Evolutionary conservation across 2,888 invertebrate genomes (phyloP).

Genomic region (Ecliptopera silaceata): DNA sequence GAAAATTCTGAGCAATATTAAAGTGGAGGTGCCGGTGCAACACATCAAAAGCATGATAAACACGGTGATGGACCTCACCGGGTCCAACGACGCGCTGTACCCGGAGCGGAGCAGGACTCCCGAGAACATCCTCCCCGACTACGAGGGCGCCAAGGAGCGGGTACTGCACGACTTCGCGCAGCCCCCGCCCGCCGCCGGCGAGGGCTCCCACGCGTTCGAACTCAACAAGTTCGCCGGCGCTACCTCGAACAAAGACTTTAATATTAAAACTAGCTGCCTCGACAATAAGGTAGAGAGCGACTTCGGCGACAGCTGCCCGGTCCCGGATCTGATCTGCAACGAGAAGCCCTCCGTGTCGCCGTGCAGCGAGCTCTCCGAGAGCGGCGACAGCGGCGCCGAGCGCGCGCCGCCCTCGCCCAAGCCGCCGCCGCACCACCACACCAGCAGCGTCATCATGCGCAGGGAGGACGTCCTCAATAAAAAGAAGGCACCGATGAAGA

Average conservation of each 20-base stretch:
- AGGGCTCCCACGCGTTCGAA: conserved; percentile 68
- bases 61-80: conserved; percentile 74
- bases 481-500: conserved; percentile 53
- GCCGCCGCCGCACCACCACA: conserved; percentile 50
- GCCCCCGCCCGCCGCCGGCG: conserved; percentile 54
- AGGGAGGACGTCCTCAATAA: conserved; percentile 40
- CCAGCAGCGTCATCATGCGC: conserved; percentile 23
- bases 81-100: conserved; percentile 62
- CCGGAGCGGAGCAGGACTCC: conserved; percentile 51
- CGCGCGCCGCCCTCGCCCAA: conserved; percentile 56
- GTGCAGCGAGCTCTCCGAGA: conserved; percentile 76
- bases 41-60: conserved; percentile 75
- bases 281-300: conserved; percentile 69
- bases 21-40: conserved; percentile 79
- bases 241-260: conserved; percentile 57
- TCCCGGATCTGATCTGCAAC: conserved; percentile 78
- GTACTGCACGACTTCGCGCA: conserved; percentile 51
- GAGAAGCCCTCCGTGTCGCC: conserved; percentile 80
- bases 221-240: conserved; percentile 74
- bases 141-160: conserved; percentile 67
- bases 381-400: conserved; percentile 71
- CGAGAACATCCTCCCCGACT: conserved; percentile 71
- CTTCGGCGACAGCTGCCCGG: conserved; percentile 72
- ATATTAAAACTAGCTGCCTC: conserved; percentile 51
- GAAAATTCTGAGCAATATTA: conserved; percentile 79